phyloP scores from a whole-genome alignment of 2,113 vertebrate species.

The Varanus komodoensis region DNA sequence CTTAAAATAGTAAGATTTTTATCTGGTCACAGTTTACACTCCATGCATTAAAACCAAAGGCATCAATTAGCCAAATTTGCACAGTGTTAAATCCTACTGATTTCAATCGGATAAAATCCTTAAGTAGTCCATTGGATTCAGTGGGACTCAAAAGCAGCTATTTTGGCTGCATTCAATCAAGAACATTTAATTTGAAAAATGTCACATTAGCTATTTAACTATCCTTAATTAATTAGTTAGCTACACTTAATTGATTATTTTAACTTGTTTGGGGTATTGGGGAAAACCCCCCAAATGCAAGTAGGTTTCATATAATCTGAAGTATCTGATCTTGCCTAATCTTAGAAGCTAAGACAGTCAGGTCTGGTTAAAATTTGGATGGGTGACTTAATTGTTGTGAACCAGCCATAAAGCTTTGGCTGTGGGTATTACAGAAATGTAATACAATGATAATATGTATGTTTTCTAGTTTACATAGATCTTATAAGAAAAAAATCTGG shows the following conservation, averaged over 20 bases:
- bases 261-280: background rate
- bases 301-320: too few relatives aligned
- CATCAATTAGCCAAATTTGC: background rate
- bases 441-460: too few relatives aligned
- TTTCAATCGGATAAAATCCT: background rate
- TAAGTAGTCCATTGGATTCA: background rate
- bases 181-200: constrained; percentile 17
- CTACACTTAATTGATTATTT: background rate
- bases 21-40: background rate
- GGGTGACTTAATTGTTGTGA: too few relatives aligned
- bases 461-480: constrained; percentile 21
- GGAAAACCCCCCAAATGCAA: too few relatives aligned
- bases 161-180: background rate
- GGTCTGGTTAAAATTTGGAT: too few relatives aligned
- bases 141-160: background rate
- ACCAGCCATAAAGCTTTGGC: too few relatives aligned
- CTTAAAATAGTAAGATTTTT: background rate
- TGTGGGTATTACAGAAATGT: too few relatives aligned
- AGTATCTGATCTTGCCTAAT: too few relatives aligned
- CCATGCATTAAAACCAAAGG: background rate
- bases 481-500: constrained; percentile 58
- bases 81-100: background rate
- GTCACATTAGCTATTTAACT: constrained; percentile 10
- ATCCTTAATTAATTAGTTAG: too few relatives aligned
- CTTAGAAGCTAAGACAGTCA: too few relatives aligned